Conservation (phyloP, 2,113 vertebrate genomes). For the Neoarius graeffei region DNA sequence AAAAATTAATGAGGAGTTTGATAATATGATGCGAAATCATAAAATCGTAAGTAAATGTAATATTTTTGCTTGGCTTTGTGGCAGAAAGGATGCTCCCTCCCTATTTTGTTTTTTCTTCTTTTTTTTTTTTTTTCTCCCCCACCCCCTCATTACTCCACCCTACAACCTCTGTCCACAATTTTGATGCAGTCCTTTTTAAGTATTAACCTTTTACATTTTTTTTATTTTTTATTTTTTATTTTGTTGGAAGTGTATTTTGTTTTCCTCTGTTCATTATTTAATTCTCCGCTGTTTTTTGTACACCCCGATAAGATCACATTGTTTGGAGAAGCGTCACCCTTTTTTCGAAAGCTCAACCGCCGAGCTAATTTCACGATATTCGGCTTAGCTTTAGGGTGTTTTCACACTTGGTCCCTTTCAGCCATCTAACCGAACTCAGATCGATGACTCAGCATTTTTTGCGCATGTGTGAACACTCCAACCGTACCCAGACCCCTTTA, state of each 20-base stretch:
- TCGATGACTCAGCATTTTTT: no score
- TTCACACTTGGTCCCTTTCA: no score
- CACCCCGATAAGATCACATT: slow-evolving; percentile 76
- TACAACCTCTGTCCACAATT: slow-evolving; percentile 62
- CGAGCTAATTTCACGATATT: slow-evolving; percentile 6
- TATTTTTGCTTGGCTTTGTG: slow-evolving; percentile 78
- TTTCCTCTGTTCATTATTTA: slow-evolving; percentile 58
- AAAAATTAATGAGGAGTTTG: slow-evolving; percentile 99
- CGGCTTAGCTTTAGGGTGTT: background rate
- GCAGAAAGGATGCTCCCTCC: slow-evolving; percentile 69
- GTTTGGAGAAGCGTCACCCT: slow-evolving; percentile 58
- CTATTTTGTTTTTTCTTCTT: slow-evolving; percentile 50
- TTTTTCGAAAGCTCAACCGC: slow-evolving; percentile 37
- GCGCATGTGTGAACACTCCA: no score
- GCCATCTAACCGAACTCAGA: no score
- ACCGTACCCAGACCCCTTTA: no score
- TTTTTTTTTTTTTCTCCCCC: slow-evolving; percentile 52
- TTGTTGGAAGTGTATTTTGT: slow-evolving; percentile 61
- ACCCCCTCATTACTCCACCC: slow-evolving; percentile 57
- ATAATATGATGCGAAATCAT: slow-evolving; percentile 99
- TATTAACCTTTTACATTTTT: slow-evolving; percentile 55
- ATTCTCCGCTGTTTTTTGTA: slow-evolving; percentile 58
- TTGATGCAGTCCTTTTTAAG: slow-evolving; percentile 55
- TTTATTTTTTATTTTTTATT: background rate
- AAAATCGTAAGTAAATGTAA: slow-evolving; percentile 92